Base-by-base conservation (phyloP, 2,888 invertebrate species). In the Vandiemenella viatica region DNA sequence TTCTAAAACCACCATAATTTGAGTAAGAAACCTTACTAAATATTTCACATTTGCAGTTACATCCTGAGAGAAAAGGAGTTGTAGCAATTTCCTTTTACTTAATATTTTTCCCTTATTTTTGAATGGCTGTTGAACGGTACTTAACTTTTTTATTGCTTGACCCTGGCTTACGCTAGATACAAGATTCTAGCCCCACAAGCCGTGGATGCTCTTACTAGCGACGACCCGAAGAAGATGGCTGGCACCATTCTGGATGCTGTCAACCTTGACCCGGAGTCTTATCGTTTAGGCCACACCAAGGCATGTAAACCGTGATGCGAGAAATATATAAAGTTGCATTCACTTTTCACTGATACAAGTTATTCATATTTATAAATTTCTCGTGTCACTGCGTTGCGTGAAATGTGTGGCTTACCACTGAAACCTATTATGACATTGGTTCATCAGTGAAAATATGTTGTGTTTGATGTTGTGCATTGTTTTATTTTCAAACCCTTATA, bases 261-360 rank as follows among this genome's bases (percentile, higher is more conserved):
- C 58, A 81, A 80, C 65, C 80, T 98, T 70, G 89, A 86, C 68
- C 72, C 80, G 59, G 93, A 95, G 71, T 83, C 87, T 65, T 97
- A 84, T 76, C 88, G 93, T 78, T 79, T 93, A 70, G 97, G 97
- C 77, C 87, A 89, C 75, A 96, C 95, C 73, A 97, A 97, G 87
- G 95, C 95, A 84, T 80, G 87, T 81, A 62, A 57, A 37, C 32
- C 19, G 19, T 19, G 13, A 13, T 21, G 4, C 3, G 32, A n/a
- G 32, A n/a, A n/a, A n/a, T n/a, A n/a, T n/a, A n/a, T n/a, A n/a
- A n/a, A n/a, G n/a, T n/a, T n/a, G n/a, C n/a, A n/a, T n/a, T n/a
- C n/a, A n/a, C n/a, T n/a, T n/a, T 40, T 21, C 17, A 46, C 20
- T 13, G 17, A 46, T n/a, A 40, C 23, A 40, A 40, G 16, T 22